Conservation (phyloP, 2,888 invertebrate genomes). For the Boloria euphrosyne region DNA sequence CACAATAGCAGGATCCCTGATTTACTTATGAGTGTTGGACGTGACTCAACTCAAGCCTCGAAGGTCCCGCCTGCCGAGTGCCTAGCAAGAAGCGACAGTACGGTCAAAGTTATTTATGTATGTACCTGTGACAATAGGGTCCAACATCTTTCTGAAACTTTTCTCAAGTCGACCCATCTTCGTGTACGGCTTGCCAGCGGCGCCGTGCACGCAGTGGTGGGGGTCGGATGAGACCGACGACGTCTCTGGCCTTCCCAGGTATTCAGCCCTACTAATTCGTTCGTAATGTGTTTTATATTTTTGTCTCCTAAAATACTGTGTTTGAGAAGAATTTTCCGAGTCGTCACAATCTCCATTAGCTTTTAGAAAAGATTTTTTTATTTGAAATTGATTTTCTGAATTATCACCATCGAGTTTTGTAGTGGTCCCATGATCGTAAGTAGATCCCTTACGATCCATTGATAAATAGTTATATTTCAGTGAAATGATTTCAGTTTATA, state of each 20-base stretch:
- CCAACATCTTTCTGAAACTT: constrained; percentile 58
- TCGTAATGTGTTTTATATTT: constrained; percentile 45
- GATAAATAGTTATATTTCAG: not conserved
- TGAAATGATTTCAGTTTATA: not conserved
- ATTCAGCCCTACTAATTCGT: constrained; percentile 54
- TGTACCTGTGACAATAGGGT: constrained; percentile 43
- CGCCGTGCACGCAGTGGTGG: constrained; percentile 58
- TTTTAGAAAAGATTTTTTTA: constrained; percentile 28
- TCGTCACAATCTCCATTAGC: constrained; percentile 46
- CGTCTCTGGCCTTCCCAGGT: constrained; percentile 52
- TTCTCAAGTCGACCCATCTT: constrained; percentile 48
- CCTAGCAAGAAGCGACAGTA: no score
- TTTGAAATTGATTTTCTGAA: no score
- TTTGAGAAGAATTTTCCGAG: constrained; percentile 54
- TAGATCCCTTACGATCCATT: constrained; percentile 47
- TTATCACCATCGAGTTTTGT: not conserved
- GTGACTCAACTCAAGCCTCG: not conserved
- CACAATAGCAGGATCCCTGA: constrained; percentile 54
- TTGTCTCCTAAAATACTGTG: constrained; percentile 55
- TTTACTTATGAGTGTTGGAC: constrained; percentile 27
- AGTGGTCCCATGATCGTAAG: constrained; percentile 35
- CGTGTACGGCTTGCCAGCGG: constrained; percentile 56
- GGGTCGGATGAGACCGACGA: constrained; percentile 59
- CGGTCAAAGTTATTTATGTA: constrained; percentile 33
- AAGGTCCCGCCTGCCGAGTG: no score